These are phyloP conservation scores for Cotesia chilonis DNA, from an alignment of 1,140 invertebrate genomes.

Conservation along the genomic window DNA sequence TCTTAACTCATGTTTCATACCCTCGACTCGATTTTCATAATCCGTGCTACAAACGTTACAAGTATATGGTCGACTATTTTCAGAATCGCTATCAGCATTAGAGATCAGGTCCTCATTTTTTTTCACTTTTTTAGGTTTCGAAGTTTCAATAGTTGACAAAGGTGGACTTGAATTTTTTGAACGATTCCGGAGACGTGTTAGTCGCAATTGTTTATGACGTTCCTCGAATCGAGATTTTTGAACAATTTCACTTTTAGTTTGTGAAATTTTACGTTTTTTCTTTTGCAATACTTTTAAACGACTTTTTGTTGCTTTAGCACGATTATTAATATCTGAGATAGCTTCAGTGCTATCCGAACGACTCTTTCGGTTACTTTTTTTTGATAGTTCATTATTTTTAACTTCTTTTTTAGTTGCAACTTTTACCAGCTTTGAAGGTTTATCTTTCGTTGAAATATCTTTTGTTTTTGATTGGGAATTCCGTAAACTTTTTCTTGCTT, in stretches of 20 bases:
- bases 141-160: too few species aligned
- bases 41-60: constrained; percentile 51
- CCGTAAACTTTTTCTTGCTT: background rate
- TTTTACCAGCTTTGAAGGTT: background rate
- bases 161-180: too few species aligned
- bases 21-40: constrained; percentile 51
- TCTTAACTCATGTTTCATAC: constrained; percentile 49
- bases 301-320: background rate
- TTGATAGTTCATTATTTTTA: background rate
- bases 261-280: background rate
- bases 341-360: background rate
- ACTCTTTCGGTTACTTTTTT: background rate
- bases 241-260: too few species aligned
- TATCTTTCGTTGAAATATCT: constrained; percentile 3
- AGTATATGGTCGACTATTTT: constrained; percentile 34
- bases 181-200: too few species aligned
- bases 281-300: background rate
- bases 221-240: too few species aligned
- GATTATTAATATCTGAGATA: background rate
- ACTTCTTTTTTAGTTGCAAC: background rate
- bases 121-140: background rate
- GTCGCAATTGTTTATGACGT: too few species aligned
- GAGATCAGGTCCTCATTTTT: constrained; percentile 16
- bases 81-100: constrained; percentile 13
- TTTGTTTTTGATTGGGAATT: background rate